Base-by-base conservation (phyloP, 2,888 invertebrate species). In the Cryptosula pallasiana region DNA sequence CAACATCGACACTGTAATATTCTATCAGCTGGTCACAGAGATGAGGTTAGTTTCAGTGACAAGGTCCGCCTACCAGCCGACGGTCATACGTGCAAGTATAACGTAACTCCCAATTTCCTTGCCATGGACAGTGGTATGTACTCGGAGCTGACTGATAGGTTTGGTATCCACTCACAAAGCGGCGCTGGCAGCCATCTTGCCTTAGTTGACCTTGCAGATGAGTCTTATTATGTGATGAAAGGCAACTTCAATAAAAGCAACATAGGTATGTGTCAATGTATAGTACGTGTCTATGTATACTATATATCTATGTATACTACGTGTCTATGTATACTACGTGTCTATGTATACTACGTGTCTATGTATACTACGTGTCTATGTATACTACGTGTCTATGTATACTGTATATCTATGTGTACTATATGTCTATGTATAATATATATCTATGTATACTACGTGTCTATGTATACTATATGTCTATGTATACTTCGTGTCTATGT, bases 141-240 rank as follows among this genome's bases (percentile, higher is more conserved):
- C 34, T 29, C 63, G 3, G 63, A 63, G 32, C 27, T 63, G 1
- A n/a, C 9, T 3, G n/a, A 63, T 13, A 25, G 63, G 32, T 27
- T 63, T 32, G 63, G 63, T 29, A 27, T 63, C 32, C 5, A 34
- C n/a, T 32, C 32, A 16, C 5, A 13, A 20, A 34, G 32, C 32
- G 1, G 25, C 13, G 9, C 32, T 9, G 9, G 13, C 5, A 63
- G 63, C 32, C 63, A 32, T 9, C 32, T 63, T 3, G 63, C 27
- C 29, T 32, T 63, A 2, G 32, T 63, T 32, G 32, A 63, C n/a
- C 27, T 63, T 9, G 3, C 20, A 2, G 27, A 88, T 81, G 92
- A 92, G 85, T 87, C 87, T 78, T 91, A 90, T 81, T 90, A 89
- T 79, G 84, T 91, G 16, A 86, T 86, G 75, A 77, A 81, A 78